A percentile compares a stretch with the other conserved stretches of the same genome.
These are phyloP conservation scores for Sylvilagus floridanus DNA, from an alignment of 2,797 vertebrate species.

Conservation along the genomic window DNA sequence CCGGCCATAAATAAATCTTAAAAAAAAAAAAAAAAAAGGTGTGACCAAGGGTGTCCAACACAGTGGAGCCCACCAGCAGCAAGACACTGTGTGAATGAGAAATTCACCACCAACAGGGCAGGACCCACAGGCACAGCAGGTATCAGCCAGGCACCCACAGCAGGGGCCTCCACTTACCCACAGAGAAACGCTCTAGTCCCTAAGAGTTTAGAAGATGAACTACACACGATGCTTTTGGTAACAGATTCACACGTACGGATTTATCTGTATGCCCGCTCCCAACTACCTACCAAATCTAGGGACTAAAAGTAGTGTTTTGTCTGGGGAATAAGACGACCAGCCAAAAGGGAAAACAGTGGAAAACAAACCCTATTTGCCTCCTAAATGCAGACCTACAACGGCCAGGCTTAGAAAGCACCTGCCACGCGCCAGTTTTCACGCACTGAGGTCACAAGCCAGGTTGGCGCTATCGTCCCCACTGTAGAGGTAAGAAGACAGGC, in stretches of 20 bases:
- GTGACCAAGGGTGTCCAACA: not conserved
- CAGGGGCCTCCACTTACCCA: not conserved
- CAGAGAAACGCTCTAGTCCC: not conserved
- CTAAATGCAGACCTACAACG: not conserved
- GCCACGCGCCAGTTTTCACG: not conserved
- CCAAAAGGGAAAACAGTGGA: not conserved
- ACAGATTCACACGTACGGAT: not conserved
- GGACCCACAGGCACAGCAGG: accelerated
- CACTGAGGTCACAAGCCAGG: not conserved
- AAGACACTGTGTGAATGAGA: not conserved
- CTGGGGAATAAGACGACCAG: not conserved
- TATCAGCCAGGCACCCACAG: not conserved
- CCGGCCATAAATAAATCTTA: too few species aligned
- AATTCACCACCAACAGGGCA: not conserved
- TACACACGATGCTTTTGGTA: not conserved
- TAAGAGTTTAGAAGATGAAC: not conserved
- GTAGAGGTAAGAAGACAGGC: not conserved
- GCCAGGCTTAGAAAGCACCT: not conserved
- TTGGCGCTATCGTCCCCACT: not conserved
- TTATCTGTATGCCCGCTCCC: not conserved
- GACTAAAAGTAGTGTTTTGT: not conserved
- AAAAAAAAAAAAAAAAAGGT: not conserved
- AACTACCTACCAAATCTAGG: not conserved
- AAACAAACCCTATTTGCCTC: not conserved
- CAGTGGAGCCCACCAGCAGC: not conserved